Base-by-base conservation (phyloP, 2,797 vertebrate genomes). In the Alcedo quadribrachys region DNA sequence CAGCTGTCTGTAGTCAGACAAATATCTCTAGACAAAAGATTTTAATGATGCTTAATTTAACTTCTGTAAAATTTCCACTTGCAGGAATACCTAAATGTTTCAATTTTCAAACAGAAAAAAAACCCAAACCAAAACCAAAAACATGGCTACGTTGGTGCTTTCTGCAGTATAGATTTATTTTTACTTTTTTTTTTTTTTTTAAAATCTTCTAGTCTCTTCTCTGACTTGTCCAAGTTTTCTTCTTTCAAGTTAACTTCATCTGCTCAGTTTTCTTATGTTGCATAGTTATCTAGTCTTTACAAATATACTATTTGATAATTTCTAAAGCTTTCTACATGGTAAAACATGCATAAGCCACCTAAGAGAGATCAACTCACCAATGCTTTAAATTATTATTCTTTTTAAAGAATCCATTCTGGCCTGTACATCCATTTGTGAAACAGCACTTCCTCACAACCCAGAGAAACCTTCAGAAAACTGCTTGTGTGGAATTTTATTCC, bases 401-500 rank as follows among this genome's bases (percentile, higher is more conserved):
- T 37, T 14, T 14, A 11, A 9, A 28, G 8, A 8, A 28, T 30
- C 51, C 11, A 27, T 6, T 6, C 14, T 65, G 25, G 3, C 8
- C 8, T 62, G 53, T 51, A 17, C 9, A 46, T 6, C 11, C 10
- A 8, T 55, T 67, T 73, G 7, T 20, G 19, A 86, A 48, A 35
- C 5, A 51, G 8, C 11, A 14, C 8, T 80, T 73, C 32, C 28
- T 62, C n/a, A 43, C 27, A 79, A 33, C 71, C 21, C 15, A 46
- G 17, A 66, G 11, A 76, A 78, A 55, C 55, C n/a, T 51, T 16
- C 16, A 51, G 24, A 61, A 68, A 65, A 89, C 22, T 9, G 0
- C 11, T n/a, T 7, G 21, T 0, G 0, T 28, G 35, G 32, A 69
- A 40, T 70, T 81, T 69, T 21, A 81, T 43, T 13, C 12, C 10